Evolutionary conservation across 2,797 vertebrate species (phyloP).

Genomic region (Heliangelus exortis): DNA sequence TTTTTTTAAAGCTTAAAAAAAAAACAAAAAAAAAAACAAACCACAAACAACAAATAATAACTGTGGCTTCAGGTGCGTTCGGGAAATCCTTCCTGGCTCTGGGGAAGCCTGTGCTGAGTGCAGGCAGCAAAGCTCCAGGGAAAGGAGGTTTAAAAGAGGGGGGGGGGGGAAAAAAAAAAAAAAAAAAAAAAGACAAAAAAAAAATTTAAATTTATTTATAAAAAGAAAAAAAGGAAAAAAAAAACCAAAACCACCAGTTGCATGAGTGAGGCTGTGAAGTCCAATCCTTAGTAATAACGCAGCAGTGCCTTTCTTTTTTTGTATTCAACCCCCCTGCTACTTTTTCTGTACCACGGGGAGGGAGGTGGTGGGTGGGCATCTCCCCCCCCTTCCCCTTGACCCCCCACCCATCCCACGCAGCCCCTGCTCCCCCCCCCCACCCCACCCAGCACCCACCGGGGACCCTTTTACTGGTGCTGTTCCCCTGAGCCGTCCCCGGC

Average conservation of each 20-base stretch:
- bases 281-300: slow-evolving; percentile 88
- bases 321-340: slow-evolving; percentile 70
- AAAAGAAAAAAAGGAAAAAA: slow-evolving; percentile 79
- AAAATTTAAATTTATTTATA: slow-evolving; percentile 88
- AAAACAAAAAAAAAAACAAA: background rate
- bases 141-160: slow-evolving; percentile 41
- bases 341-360: slow-evolving; percentile 58
- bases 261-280: slow-evolving; percentile 89
- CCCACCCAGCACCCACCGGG: background rate
- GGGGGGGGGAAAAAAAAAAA: background rate
- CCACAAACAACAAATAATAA: background rate
- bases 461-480: slow-evolving; percentile 30
- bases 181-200: too few relatives aligned
- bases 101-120: slow-evolving; percentile 91
- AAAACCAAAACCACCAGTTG: slow-evolving; percentile 61
- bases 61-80: slow-evolving; percentile 58
- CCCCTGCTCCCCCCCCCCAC: background rate
- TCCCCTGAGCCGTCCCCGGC: background rate
- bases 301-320: slow-evolving; percentile 92
- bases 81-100: slow-evolving; percentile 61
- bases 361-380: background rate
- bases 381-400: background rate
- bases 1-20: slow-evolving; percentile 9
- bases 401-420: background rate
- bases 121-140: slow-evolving; percentile 85